These are phyloP conservation scores for Diloba caeruleocephala DNA, from an alignment of 2,888 invertebrate species.

Conservation along the genomic window DNA sequence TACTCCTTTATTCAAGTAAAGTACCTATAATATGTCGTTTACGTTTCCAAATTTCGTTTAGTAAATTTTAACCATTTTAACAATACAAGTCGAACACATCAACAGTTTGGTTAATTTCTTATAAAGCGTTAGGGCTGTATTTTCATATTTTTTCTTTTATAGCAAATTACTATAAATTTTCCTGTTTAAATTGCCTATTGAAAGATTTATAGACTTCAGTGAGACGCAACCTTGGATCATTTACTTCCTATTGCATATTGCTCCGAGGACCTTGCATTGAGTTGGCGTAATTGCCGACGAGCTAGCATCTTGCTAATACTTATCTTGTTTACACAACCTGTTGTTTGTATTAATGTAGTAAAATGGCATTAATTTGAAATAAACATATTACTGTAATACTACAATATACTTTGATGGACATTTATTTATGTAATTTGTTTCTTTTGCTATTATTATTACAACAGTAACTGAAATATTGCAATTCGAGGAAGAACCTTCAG, in stretches of 20 bases:
- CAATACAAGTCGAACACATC: background rate
- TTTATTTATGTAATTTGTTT: conserved; percentile 11
- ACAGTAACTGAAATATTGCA: conserved; percentile 40
- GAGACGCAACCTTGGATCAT: conserved; percentile 72
- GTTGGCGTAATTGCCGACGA: conserved; percentile 71
- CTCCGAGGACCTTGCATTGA: conserved; percentile 78
- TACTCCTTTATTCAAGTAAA: no score
- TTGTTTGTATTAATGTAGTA: conserved; percentile 42
- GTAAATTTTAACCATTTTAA: background rate
- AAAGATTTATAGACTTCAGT: conserved; percentile 69
- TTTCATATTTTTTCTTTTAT: conserved; percentile 30
- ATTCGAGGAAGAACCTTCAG: conserved; percentile 81
- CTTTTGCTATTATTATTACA: conserved; percentile 21
- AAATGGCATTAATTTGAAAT: conserved; percentile 28
- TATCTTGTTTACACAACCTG: conserved; percentile 63
- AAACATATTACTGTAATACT: conserved; percentile 10
- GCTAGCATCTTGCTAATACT: conserved; percentile 63
- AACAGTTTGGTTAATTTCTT: background rate
- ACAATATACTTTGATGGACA: background rate
- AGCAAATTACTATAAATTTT: conserved; percentile 55
- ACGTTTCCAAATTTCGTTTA: background rate
- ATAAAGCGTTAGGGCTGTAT: conserved; percentile 3
- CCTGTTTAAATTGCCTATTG: conserved; percentile 62
- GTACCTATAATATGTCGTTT: no score
- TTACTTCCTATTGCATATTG: conserved; percentile 83